These are phyloP conservation scores for Ditula angustiorana DNA, from an alignment of 2,888 invertebrate species.

Conservation along the genomic window DNA sequence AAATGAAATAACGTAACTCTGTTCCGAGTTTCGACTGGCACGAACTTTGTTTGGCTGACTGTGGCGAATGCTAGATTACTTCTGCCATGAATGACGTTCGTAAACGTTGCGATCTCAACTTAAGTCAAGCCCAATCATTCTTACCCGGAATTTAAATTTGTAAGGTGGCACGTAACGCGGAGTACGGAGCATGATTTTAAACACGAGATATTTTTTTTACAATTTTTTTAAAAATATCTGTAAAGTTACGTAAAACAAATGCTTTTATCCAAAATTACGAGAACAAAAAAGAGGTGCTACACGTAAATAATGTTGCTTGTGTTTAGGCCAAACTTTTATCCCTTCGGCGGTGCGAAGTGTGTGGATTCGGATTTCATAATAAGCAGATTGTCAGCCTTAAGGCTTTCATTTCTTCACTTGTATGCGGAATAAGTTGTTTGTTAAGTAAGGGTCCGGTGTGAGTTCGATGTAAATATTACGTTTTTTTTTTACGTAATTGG, in stretches of 20 bases:
- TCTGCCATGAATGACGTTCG: not conserved
- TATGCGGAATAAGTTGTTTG: constrained; percentile 50
- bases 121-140: not conserved
- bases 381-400: constrained; percentile 22
- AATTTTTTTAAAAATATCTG: not conserved
- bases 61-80: not conserved
- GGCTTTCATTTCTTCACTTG: constrained; percentile 48
- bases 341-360: not conserved
- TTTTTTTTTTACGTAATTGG: constrained; percentile 26
- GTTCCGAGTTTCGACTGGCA: not conserved
- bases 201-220: not conserved
- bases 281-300: constrained; percentile 1
- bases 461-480: constrained; percentile 30
- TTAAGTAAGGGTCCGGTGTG: constrained; percentile 31
- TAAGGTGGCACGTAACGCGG: not conserved
- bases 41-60: constrained; percentile 18
- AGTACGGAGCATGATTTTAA: not conserved
- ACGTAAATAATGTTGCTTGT: constrained; percentile 6
- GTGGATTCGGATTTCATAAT: constrained; percentile 27
- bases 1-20: constrained; percentile 20
- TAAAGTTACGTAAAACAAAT: not conserved
- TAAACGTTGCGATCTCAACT: not conserved
- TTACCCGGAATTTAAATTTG: not conserved
- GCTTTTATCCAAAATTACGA: not conserved
- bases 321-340: constrained; percentile 19